These are phyloP conservation scores for Hyla sarda DNA, from an alignment of 2,113 vertebrate species.

Conservation along the genomic window DNA sequence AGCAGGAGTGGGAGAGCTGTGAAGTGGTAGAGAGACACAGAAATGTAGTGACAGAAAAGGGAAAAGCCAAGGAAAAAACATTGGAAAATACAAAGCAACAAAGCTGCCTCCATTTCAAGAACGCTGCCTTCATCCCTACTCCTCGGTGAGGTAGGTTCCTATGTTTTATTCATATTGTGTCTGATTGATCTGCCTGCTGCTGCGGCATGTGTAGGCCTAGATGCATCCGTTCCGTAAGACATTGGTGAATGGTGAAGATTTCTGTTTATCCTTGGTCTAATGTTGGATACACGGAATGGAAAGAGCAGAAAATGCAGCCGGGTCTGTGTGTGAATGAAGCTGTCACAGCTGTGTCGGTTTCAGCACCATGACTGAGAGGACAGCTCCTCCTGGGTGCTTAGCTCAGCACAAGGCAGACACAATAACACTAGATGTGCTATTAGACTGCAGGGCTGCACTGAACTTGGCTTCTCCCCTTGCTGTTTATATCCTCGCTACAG, in stretches of 20 bases:
- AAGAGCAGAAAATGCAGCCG: neutral
- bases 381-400: constrained; percentile 33
- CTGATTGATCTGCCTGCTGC: neutral
- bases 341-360: constrained; percentile 14
- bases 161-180: neutral
- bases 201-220: constrained; percentile 28
- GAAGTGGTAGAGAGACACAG: constrained; percentile 42
- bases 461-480: constrained; percentile 5
- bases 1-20: constrained; percentile 56
- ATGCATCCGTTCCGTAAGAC: neutral
- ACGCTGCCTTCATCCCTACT: neutral
- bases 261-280: neutral
- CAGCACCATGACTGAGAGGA: constrained; percentile 49
- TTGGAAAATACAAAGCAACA: constrained; percentile 40
- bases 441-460: neutral
- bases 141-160: constrained; percentile 32
- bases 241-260: neutral
- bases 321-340: constrained; percentile 2
- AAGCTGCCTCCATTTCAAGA: constrained; percentile 3
- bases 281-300: neutral
- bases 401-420: constrained; percentile 26
- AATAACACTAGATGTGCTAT: neutral
- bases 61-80: constrained; percentile 36
- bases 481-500: constrained; percentile 16
- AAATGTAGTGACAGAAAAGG: constrained; percentile 49